A percentile compares a stretch with the other conserved stretches of the same genome.
These are phyloP conservation scores for Pseudoips prasinana DNA, from an alignment of 2,888 invertebrate species.

Conservation along the genomic window DNA sequence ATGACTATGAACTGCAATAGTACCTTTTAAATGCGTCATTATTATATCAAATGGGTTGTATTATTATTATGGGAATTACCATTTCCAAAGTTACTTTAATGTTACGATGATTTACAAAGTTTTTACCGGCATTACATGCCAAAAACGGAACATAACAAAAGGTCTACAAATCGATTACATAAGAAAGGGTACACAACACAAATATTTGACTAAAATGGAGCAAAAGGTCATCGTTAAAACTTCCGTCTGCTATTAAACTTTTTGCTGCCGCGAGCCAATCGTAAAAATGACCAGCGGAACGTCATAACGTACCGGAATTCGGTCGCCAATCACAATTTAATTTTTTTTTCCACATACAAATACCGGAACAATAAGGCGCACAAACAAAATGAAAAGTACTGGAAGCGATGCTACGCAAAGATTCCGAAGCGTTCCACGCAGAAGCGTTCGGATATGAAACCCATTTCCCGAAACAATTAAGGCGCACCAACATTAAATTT, in stretches of 20 bases:
- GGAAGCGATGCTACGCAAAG: no score
- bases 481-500: slow-evolving; percentile 43
- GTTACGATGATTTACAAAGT: no score
- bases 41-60: no score
- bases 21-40: no score
- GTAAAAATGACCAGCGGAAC: slow-evolving; percentile 14
- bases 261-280: slow-evolving; percentile 17
- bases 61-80: no score
- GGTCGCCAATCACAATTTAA: slow-evolving; percentile 16
- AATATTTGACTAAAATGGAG: slow-evolving; percentile 15
- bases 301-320: slow-evolving; percentile 25
- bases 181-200: slow-evolving; percentile 21
- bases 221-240: slow-evolving; percentile 22
- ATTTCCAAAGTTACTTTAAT: no score
- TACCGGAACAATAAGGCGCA: slow-evolving; percentile 12
- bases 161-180: slow-evolving; percentile 12
- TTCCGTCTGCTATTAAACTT: slow-evolving; percentile 26
- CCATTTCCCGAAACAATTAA: slow-evolving; percentile 50
- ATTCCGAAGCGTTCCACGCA: no score
- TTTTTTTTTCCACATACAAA: slow-evolving; percentile 12
- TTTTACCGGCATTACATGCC: slow-evolving; percentile 6
- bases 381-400: no score
- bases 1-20: no score
- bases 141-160: slow-evolving; percentile 13
- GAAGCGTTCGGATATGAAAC: slow-evolving; percentile 25